Evolutionary conservation across 1,140 invertebrate genomes (phyloP), one percentile per base, ranked within the genome.

Genomic region (Neelides sp.): DNA sequence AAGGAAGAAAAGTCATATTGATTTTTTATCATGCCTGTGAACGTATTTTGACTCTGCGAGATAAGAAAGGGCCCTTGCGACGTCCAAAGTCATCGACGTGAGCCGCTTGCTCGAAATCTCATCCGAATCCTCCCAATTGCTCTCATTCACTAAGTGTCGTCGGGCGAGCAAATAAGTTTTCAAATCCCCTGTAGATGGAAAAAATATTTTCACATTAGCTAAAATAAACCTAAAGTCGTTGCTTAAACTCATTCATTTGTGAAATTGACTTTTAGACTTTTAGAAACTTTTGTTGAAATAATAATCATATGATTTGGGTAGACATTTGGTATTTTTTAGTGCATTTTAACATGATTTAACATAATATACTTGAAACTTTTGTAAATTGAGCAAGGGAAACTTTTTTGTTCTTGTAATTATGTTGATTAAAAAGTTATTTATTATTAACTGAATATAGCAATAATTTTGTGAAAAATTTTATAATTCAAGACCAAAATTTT

Each of bases 81-180:
- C 80, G 68, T 93, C 88, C 42, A 85, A 68, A 0, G 86, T 84
- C 78, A 92, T 90, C 37, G 73, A 77, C 1, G 88, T 91, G 27
- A 93, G 69, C 40, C 78, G 78, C 49, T 80, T 79, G 48, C 78
- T 75, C 0, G 79, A 83, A 36, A 92, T 77, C 64, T 87, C 84
- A 50, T 83, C 78, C 15, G 71, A 74, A 45, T 83, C 80, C 19
- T 75, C 73, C 36, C 73, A 73, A 39, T 70, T 75, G 23, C 71
- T 68, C 45, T 79, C 78, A 50, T 78, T 80, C 0, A 87, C 84
- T 55, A 91, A 70, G 66, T 87, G 82, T 43, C 89, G 75, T 48
- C 89, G 72, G 1, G 82, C 84, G 22, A 93, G 66, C 32, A 94
- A 70, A 66, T 82, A 93, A 1, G 82, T 89, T 68, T 91, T 92